Conservation (phyloP, 2,888 invertebrate genomes). For the Halictus quadricinctus region DNA sequence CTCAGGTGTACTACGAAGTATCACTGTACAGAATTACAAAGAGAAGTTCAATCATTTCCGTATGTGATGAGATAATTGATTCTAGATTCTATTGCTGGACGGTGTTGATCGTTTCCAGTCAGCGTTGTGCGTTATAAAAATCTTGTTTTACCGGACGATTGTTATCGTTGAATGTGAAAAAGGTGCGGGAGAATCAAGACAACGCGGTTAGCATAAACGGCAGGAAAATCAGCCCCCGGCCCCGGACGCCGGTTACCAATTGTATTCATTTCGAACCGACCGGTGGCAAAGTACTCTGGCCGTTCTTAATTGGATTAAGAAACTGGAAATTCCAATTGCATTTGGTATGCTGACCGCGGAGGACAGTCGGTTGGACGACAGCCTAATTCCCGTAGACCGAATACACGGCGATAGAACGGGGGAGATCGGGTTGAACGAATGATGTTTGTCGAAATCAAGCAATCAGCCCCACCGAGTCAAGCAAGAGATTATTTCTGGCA, state of each 20-base stretch:
- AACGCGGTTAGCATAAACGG: neutral
- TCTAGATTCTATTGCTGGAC: too few species aligned
- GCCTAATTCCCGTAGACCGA: slow-evolving; percentile 73
- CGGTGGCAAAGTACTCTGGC: slow-evolving; percentile 27
- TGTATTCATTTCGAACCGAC: slow-evolving; percentile 29
- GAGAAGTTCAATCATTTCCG: neutral
- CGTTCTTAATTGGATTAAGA: slow-evolving; percentile 76
- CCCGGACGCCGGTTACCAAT: neutral
- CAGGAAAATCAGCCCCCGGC: neutral
- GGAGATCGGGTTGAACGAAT: slow-evolving; percentile 61
- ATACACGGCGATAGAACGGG: slow-evolving; percentile 44
- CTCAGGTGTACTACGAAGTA: too few species aligned
- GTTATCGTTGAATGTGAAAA: neutral
- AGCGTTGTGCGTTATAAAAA: neutral
- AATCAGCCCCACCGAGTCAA: slow-evolving; percentile 73
- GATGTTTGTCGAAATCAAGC: slow-evolving; percentile 80
- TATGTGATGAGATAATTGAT: too few species aligned
- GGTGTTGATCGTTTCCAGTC: neutral
- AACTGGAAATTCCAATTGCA: slow-evolving; percentile 69
- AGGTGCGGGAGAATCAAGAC: neutral
- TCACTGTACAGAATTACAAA: too few species aligned
- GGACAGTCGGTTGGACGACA: slow-evolving; percentile 73
- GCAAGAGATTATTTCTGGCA: slow-evolving; percentile 74
- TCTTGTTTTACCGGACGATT: neutral
- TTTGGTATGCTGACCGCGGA: slow-evolving; percentile 75